Evolutionary conservation across 2,797 vertebrate species (phyloP), one percentile per base, ranked within the genome.

Genomic region (Acanthiza pusilla): DNA sequence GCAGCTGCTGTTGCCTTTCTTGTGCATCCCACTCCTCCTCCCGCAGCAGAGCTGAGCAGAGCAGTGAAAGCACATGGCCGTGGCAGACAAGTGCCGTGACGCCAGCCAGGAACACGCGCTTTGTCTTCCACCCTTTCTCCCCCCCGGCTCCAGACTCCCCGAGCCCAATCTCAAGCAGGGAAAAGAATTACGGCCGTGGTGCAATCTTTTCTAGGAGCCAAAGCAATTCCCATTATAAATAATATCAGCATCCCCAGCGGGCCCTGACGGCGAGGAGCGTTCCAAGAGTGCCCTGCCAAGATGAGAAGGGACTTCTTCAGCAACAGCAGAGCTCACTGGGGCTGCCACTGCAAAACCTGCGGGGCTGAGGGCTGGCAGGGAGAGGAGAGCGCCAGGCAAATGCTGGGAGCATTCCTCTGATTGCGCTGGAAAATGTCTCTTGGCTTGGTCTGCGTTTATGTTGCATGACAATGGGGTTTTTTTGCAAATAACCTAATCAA

Each of bases 1-100:
- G 58, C 72, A 62, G 51, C 95, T 91, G 88, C 55, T 43, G 47
- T 38, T 54, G 54, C 94, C 45, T 32, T 76, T 82, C 81, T 86
- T 60, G 73, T 20, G 73, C 66, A 77, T 54, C 81, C 75, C 73
- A 40, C 50, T 80, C 45, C 26, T 38, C 67, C 92, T 89, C 22
- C 36, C 11, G 42, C 81, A 22, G 13, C 84, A 91, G 70, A 86
- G 63, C 88, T 22, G 66, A 54, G 36, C 85, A 40, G 92, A 93
- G 78, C 93, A 91, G 79, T 57, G 94, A 82, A 80, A 91, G 85
- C 97, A 94, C 47, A 66, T 88, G 96, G 70, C 94, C 72, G 4
- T 32, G 3, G 50, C 73, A 57, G 88, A 91, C 96, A 88, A 95
- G 95, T 93, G 96, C 91, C 27, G 48, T 1, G 1, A 71, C 7